These are phyloP conservation scores for Zaprionus davidi DNA, from an alignment of 1,140 invertebrate species.

Conservation along the genomic window DNA sequence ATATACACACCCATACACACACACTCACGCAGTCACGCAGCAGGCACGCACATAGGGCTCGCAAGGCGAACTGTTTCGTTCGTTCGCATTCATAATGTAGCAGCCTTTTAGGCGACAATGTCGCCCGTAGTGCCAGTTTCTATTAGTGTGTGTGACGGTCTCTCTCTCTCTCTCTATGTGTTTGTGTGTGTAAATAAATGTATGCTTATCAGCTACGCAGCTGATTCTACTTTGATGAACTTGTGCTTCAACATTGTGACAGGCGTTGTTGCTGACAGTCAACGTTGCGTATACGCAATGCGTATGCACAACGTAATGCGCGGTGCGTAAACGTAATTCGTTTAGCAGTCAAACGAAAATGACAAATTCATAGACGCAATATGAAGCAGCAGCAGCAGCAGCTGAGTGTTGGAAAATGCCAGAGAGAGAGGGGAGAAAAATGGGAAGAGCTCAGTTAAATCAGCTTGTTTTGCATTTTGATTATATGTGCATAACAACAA, in stretches of 20 bases:
- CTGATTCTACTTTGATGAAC: conserved; percentile 78
- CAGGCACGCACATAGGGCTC: conserved; percentile 10
- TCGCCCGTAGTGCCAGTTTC: conserved; percentile 7
- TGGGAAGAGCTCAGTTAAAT: conserved; percentile 35
- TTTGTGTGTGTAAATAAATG: conserved; percentile 45
- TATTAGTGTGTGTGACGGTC: neutral
- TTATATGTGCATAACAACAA: conserved; percentile 53
- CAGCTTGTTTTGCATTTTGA: conserved; percentile 76
- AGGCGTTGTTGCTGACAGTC: conserved; percentile 25
- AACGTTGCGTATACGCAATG: conserved; percentile 57
- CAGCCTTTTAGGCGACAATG: conserved; percentile 61
- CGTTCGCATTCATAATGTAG: conserved; percentile 51
- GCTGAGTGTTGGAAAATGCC: conserved; percentile 2
- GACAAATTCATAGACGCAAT: conserved; percentile 76
- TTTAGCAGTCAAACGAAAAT: conserved; percentile 57
- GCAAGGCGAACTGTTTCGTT: neutral
- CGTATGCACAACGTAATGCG: neutral
- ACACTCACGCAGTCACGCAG: conserved; percentile 9
- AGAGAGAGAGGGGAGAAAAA: neutral
- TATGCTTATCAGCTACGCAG: conserved; percentile 68
- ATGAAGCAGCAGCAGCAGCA: conserved; percentile 20
- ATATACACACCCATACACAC: neutral
- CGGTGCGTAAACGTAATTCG: conserved; percentile 31
- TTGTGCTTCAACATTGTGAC: conserved; percentile 44
- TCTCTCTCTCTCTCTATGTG: conserved; percentile 3